phyloP scores from a whole-genome alignment of 1,140 invertebrate genomes.

The Brachionus plicatilis region DNA sequence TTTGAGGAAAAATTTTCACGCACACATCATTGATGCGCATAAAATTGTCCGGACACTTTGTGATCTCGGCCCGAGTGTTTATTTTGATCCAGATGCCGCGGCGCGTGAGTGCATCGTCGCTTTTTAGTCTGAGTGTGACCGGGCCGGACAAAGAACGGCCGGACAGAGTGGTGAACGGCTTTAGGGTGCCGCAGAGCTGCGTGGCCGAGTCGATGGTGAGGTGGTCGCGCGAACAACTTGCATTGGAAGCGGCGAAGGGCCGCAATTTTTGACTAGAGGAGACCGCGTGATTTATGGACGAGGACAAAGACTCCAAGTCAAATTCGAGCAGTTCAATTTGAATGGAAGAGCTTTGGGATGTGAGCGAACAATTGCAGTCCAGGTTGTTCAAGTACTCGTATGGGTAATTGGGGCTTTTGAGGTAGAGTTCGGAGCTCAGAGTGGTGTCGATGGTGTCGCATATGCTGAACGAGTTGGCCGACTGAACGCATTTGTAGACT shows the following conservation, averaged over 20 bases:
- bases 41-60: not conserved
- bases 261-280: not conserved
- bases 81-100: slow-evolving; percentile 7
- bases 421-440: not conserved
- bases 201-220: not conserved
- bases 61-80: not conserved
- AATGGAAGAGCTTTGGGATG: not conserved
- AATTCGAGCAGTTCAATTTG: slow-evolving; percentile 9
- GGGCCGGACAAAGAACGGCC: too few relatives aligned
- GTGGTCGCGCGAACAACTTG: not conserved
- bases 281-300: not conserved
- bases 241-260: not conserved
- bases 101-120: not conserved
- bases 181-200: not conserved
- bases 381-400: slow-evolving; percentile 33
- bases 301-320: not conserved
- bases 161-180: not conserved
- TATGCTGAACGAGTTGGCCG: not conserved
- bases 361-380: slow-evolving; percentile 1
- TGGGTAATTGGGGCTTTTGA: slow-evolving; percentile 15
- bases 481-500: not conserved
- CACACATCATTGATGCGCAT: not conserved
- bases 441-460: not conserved
- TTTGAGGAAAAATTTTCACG: not conserved
- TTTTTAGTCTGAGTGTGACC: not conserved